Conservation (phyloP, 1,140 invertebrate species). For the Drosophila aff. region DNA sequence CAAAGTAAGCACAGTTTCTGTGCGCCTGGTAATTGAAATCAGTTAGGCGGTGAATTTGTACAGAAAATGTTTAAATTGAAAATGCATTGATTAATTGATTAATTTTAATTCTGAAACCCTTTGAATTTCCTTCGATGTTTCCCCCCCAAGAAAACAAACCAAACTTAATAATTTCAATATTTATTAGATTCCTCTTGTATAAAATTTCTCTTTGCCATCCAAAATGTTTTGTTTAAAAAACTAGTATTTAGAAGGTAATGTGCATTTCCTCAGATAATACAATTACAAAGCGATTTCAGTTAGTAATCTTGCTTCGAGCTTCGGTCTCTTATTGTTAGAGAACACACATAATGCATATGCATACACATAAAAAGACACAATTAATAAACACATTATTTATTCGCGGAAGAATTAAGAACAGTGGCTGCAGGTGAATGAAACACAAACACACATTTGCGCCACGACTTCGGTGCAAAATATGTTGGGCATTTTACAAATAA, state of each 20-base stretch:
- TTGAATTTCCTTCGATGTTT: too few relatives aligned
- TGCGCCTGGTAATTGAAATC: too few relatives aligned
- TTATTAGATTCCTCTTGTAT: constrained; percentile 51
- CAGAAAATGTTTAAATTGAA: too few relatives aligned
- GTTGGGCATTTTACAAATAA: constrained; percentile 58
- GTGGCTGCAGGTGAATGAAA: constrained; percentile 38
- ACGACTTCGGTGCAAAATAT: constrained; percentile 52
- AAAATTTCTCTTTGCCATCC: constrained; percentile 54
- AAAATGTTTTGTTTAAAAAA: constrained; percentile 37
- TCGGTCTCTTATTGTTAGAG: constrained; percentile 63
- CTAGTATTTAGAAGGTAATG: constrained; percentile 55
- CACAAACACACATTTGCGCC: constrained; percentile 40
- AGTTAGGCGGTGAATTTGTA: too few relatives aligned
- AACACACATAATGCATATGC: constrained; percentile 55
- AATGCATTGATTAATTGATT: too few relatives aligned
- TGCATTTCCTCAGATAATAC: constrained; percentile 78
- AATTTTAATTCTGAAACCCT: too few relatives aligned
- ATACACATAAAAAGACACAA: constrained; percentile 49
- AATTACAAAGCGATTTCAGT: constrained; percentile 71
- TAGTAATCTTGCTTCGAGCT: constrained; percentile 73
- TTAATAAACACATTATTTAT: constrained; percentile 75
- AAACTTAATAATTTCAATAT: constrained; percentile 34
- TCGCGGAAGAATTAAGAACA: constrained; percentile 56
- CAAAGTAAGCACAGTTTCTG: too few relatives aligned
- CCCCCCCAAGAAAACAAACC: background rate